Conservation (phyloP, 2,797 vertebrate species). For the Spinus olivaceus region DNA sequence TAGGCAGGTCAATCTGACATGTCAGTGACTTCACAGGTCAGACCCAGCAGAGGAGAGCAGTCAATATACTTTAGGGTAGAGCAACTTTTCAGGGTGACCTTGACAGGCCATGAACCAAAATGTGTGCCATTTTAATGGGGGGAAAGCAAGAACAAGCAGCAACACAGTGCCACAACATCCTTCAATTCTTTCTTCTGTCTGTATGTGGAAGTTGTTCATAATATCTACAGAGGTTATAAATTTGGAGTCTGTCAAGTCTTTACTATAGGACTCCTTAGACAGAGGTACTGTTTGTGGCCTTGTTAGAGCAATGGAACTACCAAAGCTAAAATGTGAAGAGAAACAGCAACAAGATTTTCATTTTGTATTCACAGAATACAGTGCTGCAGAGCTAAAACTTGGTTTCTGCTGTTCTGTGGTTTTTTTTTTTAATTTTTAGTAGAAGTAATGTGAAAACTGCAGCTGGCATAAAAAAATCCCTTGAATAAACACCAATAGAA, state of each 20-base stretch:
- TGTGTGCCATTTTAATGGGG: background rate
- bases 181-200: background rate
- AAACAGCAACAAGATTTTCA: background rate
- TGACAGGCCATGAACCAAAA: background rate
- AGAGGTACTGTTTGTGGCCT: background rate
- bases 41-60: background rate
- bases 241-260: background rate
- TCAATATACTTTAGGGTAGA: background rate
- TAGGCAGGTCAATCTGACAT: background rate
- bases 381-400: background rate
- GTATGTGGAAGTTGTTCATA: background rate
- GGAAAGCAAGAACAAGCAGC: background rate
- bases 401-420: background rate
- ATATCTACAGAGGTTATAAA: background rate
- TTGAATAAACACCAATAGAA: slow-evolving; percentile 28
- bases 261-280: background rate
- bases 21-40: background rate
- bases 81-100: background rate
- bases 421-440: background rate
- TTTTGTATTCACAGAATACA: background rate
- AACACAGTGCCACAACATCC: background rate
- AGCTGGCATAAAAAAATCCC: background rate
- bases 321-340: background rate
- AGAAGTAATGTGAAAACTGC: slow-evolving; percentile 10
- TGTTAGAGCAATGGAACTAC: background rate